A percentile compares a stretch with the other conserved stretches of the same genome.
Conservation (phyloP, 1,140 invertebrate genomes). For the Drosophila willistoni region DNA sequence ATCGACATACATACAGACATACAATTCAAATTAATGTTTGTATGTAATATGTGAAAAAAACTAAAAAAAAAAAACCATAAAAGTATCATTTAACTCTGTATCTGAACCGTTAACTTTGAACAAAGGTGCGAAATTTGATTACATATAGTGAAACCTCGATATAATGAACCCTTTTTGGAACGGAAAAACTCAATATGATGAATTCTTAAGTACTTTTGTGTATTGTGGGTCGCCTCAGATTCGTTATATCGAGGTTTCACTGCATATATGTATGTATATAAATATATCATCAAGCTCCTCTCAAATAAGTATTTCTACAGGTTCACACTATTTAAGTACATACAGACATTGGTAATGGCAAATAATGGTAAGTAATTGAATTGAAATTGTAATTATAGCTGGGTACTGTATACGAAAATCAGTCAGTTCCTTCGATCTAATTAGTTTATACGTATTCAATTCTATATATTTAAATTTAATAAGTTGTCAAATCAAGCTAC, state of each 20-base stretch:
- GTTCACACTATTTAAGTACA: slow-evolving; percentile 14
- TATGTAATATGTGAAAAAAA: slow-evolving; percentile 13
- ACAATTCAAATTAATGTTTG: background rate
- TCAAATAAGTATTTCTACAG: slow-evolving; percentile 35
- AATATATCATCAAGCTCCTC: slow-evolving; percentile 39
- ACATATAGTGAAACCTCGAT: too few relatives aligned
- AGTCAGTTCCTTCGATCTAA: slow-evolving; percentile 3
- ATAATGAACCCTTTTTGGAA: too few relatives aligned
- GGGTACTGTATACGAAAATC: slow-evolving; percentile 10
- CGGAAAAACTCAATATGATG: too few relatives aligned
- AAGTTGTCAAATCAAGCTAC: slow-evolving; percentile 41
- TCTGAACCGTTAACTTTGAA: slow-evolving; percentile 50
- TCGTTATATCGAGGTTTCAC: too few relatives aligned
- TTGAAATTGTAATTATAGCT: slow-evolving; percentile 19
- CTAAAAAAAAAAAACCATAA: slow-evolving; percentile 14
- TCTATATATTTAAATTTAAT: slow-evolving; percentile 9
- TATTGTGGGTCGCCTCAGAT: too few relatives aligned
- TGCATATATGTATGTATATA: slow-evolving; percentile 1
- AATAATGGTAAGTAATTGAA: slow-evolving; percentile 35
- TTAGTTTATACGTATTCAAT: slow-evolving; percentile 23
- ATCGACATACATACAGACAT: background rate
- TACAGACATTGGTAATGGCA: slow-evolving; percentile 50
- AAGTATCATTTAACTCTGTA: slow-evolving; percentile 43
- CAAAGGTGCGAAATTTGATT: slow-evolving; percentile 54
- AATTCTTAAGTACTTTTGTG: too few relatives aligned